These are phyloP conservation scores for Pluvialis apricaria DNA, from an alignment of 2,113 vertebrate species.

Conservation along the genomic window DNA sequence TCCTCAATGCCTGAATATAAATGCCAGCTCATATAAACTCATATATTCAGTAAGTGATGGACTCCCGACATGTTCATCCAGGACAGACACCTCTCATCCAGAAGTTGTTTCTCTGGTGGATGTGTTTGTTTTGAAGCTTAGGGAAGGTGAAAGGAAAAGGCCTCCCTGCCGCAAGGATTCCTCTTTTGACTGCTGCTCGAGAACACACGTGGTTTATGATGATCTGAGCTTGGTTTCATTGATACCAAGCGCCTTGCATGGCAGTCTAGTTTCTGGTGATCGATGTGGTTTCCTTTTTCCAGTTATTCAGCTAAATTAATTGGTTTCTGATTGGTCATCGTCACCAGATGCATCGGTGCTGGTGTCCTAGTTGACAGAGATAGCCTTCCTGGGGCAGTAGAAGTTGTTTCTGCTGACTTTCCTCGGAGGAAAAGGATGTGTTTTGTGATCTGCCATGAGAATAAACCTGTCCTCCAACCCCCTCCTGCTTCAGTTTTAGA, in stretches of 20 bases:
- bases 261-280: neutral
- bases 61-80: neutral
- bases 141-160: neutral
- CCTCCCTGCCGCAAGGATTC: neutral
- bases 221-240: neutral
- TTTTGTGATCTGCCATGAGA: neutral
- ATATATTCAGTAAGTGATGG: neutral
- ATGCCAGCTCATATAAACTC: neutral
- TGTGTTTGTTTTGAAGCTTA: neutral
- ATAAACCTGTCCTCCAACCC: neutral
- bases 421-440: neutral
- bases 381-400: neutral
- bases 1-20: neutral
- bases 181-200: neutral
- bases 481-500: neutral
- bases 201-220: neutral
- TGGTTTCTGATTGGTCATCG: neutral
- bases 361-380: neutral
- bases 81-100: neutral
- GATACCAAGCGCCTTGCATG: neutral
- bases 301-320: neutral
- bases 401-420: neutral
- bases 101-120: neutral
- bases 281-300: neutral
- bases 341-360: neutral